Base-by-base conservation (phyloP, 2,888 invertebrate genomes). In the Acronicta psi region DNA sequence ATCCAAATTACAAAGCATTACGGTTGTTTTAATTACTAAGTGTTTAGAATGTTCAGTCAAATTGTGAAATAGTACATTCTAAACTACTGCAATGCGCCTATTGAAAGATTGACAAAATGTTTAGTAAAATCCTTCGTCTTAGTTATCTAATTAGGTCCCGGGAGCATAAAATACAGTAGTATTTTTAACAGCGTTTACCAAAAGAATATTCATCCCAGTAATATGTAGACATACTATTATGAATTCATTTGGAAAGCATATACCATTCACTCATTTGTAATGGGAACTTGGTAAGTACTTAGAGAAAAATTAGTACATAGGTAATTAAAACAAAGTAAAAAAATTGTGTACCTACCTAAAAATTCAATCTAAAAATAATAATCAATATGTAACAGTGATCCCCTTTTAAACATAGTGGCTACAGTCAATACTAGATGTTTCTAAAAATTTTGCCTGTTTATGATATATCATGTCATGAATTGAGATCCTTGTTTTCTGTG, bases 401-500 rank as follows among this genome's bases (percentile, higher is more conserved):
- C 10, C 8, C 25, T n/a, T n/a, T n/a, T n/a, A n/a, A n/a, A n/a
- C n/a, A n/a, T n/a, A n/a, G n/a, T n/a, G n/a, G n/a, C n/a, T n/a
- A 25, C 10, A 25, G 25, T 58, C 46, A 49, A n/a, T 45, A 67
- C 20, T 52, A 43, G 40, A 66, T 51, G 18, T 10, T 9, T 47
- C 16, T 20, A 67, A 70, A 66, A 70, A 62, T 6, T 2, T 44
- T 51, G 49, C 65, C 56, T 38, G 59, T 38, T 36, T 56, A 67
- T 16, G 45, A 51, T 64, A 66, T 64, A 25, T 25, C 10, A 25
- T 10, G 50, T 46, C 51, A 52, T 59, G 46, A 63, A 44, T 69
- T 49, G 67, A 11, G 2, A 64, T 59, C 64, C 62, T 61, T 55
- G 53, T 71, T 64, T 80, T 81, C 68, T 77, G 86, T 85, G 84